These are phyloP conservation scores for Ruditapes philippinarum DNA, from an alignment of 1,140 invertebrate genomes.

Conservation along the genomic window DNA sequence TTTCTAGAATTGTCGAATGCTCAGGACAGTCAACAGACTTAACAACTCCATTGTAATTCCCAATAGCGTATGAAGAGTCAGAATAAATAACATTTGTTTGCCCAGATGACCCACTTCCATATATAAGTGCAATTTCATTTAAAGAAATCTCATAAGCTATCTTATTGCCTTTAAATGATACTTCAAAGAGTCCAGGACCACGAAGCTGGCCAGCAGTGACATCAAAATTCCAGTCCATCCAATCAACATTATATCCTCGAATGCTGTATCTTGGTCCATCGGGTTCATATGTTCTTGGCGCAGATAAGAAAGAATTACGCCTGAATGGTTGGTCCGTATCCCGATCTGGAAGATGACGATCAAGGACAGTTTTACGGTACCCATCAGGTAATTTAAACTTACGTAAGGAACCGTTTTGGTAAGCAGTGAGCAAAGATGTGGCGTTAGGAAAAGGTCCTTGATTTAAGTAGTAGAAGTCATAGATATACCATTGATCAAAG, in stretches of 20 bases:
- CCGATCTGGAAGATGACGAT: constrained; percentile 54
- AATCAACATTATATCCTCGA: constrained; percentile 70
- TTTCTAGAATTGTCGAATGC: constrained; percentile 64
- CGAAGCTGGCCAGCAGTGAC: constrained; percentile 66
- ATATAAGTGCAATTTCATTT: constrained; percentile 70
- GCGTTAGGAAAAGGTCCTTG: constrained; percentile 68
- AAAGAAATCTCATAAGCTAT: constrained; percentile 75
- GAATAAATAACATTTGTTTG: constrained; percentile 51
- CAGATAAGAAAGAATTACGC: constrained; percentile 39
- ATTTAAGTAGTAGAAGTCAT: constrained; percentile 76
- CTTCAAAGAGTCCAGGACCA: constrained; percentile 69
- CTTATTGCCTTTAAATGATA: constrained; percentile 63
- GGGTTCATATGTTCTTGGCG: constrained; percentile 73
- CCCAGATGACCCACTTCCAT: constrained; percentile 43
- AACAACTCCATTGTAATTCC: constrained; percentile 21
- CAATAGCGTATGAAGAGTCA: constrained; percentile 64
- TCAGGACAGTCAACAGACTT: constrained; percentile 72
- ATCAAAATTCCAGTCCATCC: constrained; percentile 78
- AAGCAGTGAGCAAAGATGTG: constrained; percentile 65
- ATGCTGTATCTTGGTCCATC: constrained; percentile 74
- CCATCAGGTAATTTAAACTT: constrained; percentile 54
- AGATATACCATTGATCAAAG: constrained; percentile 61
- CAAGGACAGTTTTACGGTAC: constrained; percentile 53
- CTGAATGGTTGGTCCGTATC: constrained; percentile 51
- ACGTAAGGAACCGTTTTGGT: constrained; percentile 64